phyloP scores from a whole-genome alignment of 2,797 vertebrate genomes.

The Paratrypauchen microcephalus region DNA sequence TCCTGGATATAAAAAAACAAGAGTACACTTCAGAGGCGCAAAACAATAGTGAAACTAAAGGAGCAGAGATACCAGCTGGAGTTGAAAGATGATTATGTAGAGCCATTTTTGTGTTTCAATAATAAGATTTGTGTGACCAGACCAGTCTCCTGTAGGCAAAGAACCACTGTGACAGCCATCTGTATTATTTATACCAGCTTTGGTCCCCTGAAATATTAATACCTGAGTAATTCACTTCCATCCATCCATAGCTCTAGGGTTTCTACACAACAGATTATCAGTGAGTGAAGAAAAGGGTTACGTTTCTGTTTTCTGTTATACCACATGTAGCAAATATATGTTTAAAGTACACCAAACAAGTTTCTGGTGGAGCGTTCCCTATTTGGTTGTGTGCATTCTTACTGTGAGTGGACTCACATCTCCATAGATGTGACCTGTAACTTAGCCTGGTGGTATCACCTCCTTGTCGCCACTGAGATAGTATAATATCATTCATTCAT shows the following conservation, averaged over 20 bases:
- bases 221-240: slow-evolving; percentile 39
- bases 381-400: no score
- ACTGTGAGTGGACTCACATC: no score
- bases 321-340: no score
- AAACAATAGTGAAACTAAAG: slow-evolving; percentile 33
- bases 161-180: slow-evolving; percentile 45
- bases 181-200: slow-evolving; percentile 71
- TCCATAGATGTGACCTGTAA: no score
- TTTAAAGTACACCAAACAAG: background rate
- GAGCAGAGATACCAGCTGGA: slow-evolving; percentile 35
- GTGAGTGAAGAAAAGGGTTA: no score
- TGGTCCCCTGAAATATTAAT: slow-evolving; percentile 68
- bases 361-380: background rate
- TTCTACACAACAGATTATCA: background rate
- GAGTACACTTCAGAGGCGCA: slow-evolving; percentile 13
- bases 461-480: no score
- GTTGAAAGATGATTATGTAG: slow-evolving; percentile 37
- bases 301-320: no score
- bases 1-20: slow-evolving; percentile 18
- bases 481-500: no score
- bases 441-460: no score
- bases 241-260: slow-evolving; percentile 5
- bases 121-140: slow-evolving; percentile 21
- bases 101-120: slow-evolving; percentile 26
- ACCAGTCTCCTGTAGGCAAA: slow-evolving; percentile 34